Conservation (phyloP, 64 coral and sea anemone genomes). For the Hydrozoanthus tunicans region DNA sequence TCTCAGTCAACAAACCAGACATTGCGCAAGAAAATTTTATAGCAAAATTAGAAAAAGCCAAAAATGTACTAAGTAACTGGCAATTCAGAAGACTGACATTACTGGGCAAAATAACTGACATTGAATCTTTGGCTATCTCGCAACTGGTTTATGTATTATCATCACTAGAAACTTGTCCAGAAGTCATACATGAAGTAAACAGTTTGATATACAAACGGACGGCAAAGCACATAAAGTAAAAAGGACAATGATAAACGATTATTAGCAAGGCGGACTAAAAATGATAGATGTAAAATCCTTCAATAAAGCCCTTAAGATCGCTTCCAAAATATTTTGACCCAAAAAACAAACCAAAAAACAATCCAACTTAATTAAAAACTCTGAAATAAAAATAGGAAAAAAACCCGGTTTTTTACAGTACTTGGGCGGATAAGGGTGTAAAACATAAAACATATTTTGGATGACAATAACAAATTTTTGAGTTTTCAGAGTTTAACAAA, state of each 20-base stretch:
- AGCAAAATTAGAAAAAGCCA: conserved; percentile 26
- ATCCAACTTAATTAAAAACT: conserved; percentile 21
- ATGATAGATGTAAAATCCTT: conserved; percentile 8
- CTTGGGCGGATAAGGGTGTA: conserved; percentile 33
- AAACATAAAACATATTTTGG: conserved; percentile 35
- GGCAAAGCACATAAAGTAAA: neutral
- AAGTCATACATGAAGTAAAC: conserved; percentile 3
- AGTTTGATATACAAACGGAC: conserved; percentile 6
- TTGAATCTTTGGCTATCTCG: conserved; percentile 24
- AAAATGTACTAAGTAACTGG: conserved; percentile 39
- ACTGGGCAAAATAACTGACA: conserved; percentile 21
- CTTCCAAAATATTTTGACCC: conserved; percentile 8
- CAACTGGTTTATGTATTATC: conserved; percentile 37
- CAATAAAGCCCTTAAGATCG: conserved; percentile 19
- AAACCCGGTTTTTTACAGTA: conserved; percentile 2
- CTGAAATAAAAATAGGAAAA: neutral
- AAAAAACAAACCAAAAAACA: neutral
- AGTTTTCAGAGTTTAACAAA: conserved; percentile 5
- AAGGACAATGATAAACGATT: conserved; percentile 2
- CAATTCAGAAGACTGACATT: conserved; percentile 25
- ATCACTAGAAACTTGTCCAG: conserved; percentile 21
- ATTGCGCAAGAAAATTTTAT: neutral
- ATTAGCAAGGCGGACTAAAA: neutral
- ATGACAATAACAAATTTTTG: conserved; percentile 37
- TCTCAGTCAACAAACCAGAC: neutral